Conservation (phyloP, 2,113 vertebrate species). For the Gymnarchus niloticus region DNA sequence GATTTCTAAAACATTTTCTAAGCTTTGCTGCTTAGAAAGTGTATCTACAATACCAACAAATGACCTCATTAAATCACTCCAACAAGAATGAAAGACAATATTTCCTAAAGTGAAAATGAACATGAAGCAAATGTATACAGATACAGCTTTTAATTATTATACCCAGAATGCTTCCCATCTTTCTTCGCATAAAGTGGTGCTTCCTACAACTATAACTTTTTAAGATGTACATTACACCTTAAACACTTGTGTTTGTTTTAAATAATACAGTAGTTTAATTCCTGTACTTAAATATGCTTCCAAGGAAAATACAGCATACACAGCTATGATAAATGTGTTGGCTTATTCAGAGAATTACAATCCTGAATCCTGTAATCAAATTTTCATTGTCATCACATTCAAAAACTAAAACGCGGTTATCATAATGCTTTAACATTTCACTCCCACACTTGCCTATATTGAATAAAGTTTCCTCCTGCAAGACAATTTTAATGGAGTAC, state of each 20-base stretch:
- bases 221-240: background rate
- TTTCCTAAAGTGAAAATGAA: too few relatives aligned
- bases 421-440: background rate
- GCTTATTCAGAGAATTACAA: background rate
- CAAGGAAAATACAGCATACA: background rate
- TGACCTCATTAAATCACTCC: too few relatives aligned
- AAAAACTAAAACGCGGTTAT: background rate
- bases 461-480: background rate
- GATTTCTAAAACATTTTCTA: constrained; percentile 15
- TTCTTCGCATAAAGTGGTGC: background rate
- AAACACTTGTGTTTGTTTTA: background rate
- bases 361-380: background rate
- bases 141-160: background rate
- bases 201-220: background rate
- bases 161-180: background rate
- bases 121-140: background rate
- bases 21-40: constrained; percentile 10
- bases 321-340: background rate
- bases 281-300: background rate
- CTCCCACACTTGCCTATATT: background rate
- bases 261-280: background rate
- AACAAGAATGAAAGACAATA: too few relatives aligned
- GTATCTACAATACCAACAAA: background rate
- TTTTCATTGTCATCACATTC: background rate
- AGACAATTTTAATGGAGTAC: background rate